phyloP scores from a whole-genome alignment of 2,888 invertebrate genomes.

The Conistra vaccinii region DNA sequence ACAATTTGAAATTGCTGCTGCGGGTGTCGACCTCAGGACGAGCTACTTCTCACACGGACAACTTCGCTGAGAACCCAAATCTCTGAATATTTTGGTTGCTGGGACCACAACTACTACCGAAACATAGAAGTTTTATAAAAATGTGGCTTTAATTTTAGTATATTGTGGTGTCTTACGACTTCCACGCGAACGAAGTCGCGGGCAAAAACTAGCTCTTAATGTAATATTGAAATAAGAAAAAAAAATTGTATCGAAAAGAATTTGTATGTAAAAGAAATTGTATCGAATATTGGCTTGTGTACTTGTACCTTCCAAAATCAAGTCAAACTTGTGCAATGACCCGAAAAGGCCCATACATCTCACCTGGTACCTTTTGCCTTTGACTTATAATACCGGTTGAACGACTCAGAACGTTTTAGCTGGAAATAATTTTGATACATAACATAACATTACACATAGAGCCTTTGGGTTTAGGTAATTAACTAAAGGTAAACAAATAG shows the following conservation, averaged over 20 bases:
- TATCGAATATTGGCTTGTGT: slow-evolving; percentile 2
- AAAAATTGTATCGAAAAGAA: slow-evolving; percentile 9
- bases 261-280: slow-evolving; percentile 10
- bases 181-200: too few species aligned
- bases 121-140: too few species aligned
- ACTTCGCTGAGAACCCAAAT: too few species aligned
- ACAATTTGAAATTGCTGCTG: too few species aligned
- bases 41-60: too few species aligned
- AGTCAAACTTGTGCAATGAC: slow-evolving; percentile 36
- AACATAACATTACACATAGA: neutral
- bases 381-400: slow-evolving; percentile 18
- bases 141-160: too few species aligned
- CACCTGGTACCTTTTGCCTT: slow-evolving; percentile 23
- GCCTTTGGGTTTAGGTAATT: too few species aligned
- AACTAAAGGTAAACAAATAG: too few species aligned
- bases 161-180: too few species aligned
- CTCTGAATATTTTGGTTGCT: too few species aligned
- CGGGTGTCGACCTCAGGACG: too few species aligned
- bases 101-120: too few species aligned
- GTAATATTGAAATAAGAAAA: neutral
- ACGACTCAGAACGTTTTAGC: neutral
- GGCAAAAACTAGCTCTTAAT: neutral
- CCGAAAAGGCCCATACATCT: slow-evolving; percentile 30
- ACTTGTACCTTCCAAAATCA: slow-evolving; percentile 5
- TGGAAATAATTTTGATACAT: neutral